Percentiles rank a stretch among this genome's conserved stretches.
These are phyloP conservation scores for Cydia pomonella DNA, from an alignment of 1,140 invertebrate genomes.

Conservation along the genomic window DNA sequence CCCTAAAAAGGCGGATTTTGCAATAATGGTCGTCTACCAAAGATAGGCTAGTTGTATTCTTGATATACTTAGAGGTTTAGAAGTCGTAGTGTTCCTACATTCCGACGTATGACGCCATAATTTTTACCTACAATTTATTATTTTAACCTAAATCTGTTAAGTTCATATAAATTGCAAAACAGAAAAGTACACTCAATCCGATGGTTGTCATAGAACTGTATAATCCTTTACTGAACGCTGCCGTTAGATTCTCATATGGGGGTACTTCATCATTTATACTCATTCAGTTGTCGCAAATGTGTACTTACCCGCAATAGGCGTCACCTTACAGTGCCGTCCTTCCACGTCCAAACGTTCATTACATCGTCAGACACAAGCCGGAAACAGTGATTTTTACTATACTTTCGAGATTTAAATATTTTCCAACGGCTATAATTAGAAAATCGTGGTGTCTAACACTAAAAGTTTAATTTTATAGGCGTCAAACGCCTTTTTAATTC, in stretches of 20 bases:
- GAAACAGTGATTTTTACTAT: slow-evolving; percentile 47
- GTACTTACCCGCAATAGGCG: slow-evolving; percentile 47
- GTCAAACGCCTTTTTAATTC: background rate
- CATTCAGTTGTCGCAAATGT: slow-evolving; percentile 28
- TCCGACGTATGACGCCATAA: too few species aligned
- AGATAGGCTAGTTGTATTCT: too few species aligned
- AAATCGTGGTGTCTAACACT: slow-evolving; percentile 11
- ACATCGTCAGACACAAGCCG: slow-evolving; percentile 53
- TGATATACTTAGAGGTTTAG: too few species aligned
- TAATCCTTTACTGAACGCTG: background rate
- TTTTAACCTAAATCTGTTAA: background rate
- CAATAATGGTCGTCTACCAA: too few species aligned
- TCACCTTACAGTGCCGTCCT: slow-evolving; percentile 35
- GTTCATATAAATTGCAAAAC: background rate
- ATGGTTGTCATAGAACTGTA: background rate
- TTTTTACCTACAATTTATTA: too few species aligned
- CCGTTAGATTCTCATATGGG: background rate
- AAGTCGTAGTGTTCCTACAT: too few species aligned
- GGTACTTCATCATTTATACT: background rate
- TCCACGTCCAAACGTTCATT: slow-evolving; percentile 56
- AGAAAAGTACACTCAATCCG: background rate
- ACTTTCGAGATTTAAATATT: slow-evolving; percentile 20
- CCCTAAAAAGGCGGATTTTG: too few species aligned
- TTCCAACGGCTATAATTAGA: background rate
- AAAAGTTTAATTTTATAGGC: slow-evolving; percentile 15